These are phyloP conservation scores for Mycalesis mineus DNA, from an alignment of 2,888 invertebrate species.

Conservation along the genomic window DNA sequence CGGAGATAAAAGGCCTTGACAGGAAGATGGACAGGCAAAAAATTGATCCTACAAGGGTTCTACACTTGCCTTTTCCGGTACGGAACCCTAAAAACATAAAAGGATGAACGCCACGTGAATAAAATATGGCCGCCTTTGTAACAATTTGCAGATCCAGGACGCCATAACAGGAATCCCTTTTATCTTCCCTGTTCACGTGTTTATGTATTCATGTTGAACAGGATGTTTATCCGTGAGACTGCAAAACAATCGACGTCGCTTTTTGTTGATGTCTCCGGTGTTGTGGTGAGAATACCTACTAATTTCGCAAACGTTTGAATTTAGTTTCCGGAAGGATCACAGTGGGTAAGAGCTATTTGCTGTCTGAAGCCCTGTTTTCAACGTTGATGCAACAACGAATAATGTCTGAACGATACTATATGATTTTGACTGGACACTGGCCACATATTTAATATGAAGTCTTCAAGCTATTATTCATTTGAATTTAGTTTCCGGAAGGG, in stretches of 20 bases:
- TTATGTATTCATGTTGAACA: conserved; percentile 7
- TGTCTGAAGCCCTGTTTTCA: neutral
- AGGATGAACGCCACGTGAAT: conserved; percentile 12
- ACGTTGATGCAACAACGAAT: neutral
- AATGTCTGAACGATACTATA: no score
- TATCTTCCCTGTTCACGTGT: conserved; percentile 5
- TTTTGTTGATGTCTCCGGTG: neutral
- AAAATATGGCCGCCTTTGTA: conserved; percentile 12
- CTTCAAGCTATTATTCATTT: no score
- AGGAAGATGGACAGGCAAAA: no score
- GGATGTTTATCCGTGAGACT: conserved; percentile 6
- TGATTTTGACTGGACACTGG: no score
- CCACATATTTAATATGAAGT: no score
- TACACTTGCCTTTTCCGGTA: no score
- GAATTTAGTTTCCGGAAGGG: neutral
- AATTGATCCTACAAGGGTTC: neutral
- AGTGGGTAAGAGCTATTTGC: neutral
- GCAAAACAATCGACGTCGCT: conserved; percentile 1
- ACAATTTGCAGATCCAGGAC: conserved; percentile 15
- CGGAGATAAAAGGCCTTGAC: no score
- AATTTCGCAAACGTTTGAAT: neutral
- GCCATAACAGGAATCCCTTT: conserved; percentile 3
- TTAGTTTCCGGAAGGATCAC: neutral
- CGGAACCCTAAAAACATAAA: conserved; percentile 1
- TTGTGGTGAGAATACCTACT: neutral